These are phyloP conservation scores for Leuciscus idus DNA, from an alignment of 2,113 vertebrate species.

Conservation along the genomic window DNA sequence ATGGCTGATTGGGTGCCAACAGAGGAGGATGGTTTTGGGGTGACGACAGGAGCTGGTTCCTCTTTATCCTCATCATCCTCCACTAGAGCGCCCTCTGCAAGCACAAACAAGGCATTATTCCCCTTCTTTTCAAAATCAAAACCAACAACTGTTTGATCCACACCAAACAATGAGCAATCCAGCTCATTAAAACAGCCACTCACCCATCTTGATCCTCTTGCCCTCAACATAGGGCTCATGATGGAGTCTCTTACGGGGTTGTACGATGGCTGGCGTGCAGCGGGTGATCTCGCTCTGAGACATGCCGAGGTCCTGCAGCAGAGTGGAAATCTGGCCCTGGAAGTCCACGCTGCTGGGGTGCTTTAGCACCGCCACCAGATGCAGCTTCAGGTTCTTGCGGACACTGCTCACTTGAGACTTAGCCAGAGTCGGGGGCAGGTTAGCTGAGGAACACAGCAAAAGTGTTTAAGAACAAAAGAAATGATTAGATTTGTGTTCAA, in stretches of 20 bases:
- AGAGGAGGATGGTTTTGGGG: constrained; percentile 73
- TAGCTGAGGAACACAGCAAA: constrained; percentile 74
- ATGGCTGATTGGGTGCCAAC: constrained; percentile 84
- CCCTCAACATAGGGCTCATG: constrained; percentile 81
- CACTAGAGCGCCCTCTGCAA: constrained; percentile 81
- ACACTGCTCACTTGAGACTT: constrained; percentile 98
- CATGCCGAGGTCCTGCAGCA: constrained; percentile 92
- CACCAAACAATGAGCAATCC: background rate
- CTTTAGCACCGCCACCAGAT: constrained; percentile 86
- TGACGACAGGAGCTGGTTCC: constrained; percentile 68
- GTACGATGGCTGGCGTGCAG: constrained; percentile 79
- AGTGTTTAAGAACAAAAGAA: background rate
- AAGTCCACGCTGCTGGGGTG: constrained; percentile 89
- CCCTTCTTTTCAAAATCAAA: background rate
- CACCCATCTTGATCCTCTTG: constrained; percentile 92
- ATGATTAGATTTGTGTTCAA: background rate
- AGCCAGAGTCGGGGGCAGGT: constrained; percentile 90
- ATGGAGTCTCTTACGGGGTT: constrained; percentile 83
- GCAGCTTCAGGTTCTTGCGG: constrained; percentile 93
- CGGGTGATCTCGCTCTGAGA: constrained; percentile 88
- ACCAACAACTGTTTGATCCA: background rate
- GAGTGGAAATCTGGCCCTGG: constrained; percentile 89
- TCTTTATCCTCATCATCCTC: constrained; percentile 96
- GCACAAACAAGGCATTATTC: background rate
- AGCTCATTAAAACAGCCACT: constrained; percentile 55